Percentiles rank a stretch among this genome's conserved stretches.
Conservation (phyloP, 2,113 vertebrate species). For the Herpetotheres cachinnans region DNA sequence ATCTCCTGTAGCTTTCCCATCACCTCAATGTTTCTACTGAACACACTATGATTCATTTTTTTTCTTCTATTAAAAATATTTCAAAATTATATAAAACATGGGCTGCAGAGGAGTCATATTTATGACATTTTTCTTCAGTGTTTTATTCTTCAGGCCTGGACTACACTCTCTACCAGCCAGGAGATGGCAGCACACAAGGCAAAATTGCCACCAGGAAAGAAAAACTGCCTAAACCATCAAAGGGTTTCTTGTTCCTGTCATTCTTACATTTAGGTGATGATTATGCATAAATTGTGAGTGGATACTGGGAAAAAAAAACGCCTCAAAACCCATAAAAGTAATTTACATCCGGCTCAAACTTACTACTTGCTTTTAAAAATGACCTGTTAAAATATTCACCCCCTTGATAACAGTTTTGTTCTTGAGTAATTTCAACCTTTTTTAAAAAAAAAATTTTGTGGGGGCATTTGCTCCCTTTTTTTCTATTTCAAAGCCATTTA, state of each 20-base stretch:
- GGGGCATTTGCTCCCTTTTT: background rate
- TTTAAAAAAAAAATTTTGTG: background rate
- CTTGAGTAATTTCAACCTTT: background rate
- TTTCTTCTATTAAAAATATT: background rate
- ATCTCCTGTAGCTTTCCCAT: background rate
- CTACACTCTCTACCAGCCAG: background rate
- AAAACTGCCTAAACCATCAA: background rate
- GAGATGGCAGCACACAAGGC: conserved; percentile 40
- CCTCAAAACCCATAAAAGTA: background rate
- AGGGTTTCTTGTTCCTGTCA: background rate
- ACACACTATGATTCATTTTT: background rate
- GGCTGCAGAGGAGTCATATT: background rate
- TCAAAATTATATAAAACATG: background rate
- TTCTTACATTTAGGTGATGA: background rate
- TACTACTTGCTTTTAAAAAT: background rate
- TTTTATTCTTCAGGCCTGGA: background rate
- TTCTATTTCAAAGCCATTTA: background rate
- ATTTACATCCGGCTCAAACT: background rate
- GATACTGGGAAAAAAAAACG: background rate
- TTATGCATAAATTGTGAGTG: background rate
- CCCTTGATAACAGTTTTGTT: background rate
- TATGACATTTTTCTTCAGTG: too few species aligned
- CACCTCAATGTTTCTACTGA: background rate
- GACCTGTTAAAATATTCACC: background rate
- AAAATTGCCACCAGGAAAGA: background rate